phyloP scores from a whole-genome alignment of 2,888 invertebrate genomes.

The Cheilosia vernalis region DNA sequence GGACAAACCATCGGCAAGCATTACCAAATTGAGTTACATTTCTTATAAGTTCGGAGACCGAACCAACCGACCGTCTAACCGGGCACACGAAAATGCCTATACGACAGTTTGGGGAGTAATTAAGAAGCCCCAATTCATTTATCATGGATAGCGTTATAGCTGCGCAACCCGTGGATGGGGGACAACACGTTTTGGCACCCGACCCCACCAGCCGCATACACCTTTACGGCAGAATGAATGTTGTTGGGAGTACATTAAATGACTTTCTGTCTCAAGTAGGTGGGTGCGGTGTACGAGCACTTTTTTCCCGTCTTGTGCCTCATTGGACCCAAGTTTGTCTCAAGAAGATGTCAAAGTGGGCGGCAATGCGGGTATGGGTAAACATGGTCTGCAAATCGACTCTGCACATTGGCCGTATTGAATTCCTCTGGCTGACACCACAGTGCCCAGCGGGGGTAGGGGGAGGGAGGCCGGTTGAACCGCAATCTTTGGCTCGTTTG shows the following conservation, averaged over 20 bases:
- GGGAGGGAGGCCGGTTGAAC: conserved; percentile 30
- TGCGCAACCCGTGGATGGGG: conserved; percentile 30
- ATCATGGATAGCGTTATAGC: conserved; percentile 79
- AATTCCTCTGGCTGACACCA: conserved; percentile 28
- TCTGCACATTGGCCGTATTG: conserved; percentile 45
- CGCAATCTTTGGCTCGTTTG: conserved; percentile 78
- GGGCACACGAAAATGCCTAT: conserved; percentile 77
- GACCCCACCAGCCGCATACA: conserved; percentile 29
- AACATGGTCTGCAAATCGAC: conserved; percentile 29
- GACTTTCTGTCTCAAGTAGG: conserved; percentile 52
- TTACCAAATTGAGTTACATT: conserved; percentile 79
- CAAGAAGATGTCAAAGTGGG: conserved; percentile 54
- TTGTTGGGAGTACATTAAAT: conserved; percentile 67
- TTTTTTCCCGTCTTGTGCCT: conserved; percentile 9
- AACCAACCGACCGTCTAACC: conserved; percentile 51
- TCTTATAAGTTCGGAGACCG: conserved; percentile 77
- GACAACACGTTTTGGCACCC: conserved; percentile 22
- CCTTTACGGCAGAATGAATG: conserved; percentile 66
- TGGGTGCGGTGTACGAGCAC: not conserved
- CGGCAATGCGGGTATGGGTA: not conserved
- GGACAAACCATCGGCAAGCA: conserved; percentile 76
- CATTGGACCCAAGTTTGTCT: conserved; percentile 17
- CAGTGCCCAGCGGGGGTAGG: conserved; percentile 20
- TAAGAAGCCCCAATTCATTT: conserved; percentile 82
- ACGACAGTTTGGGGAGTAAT: conserved; percentile 82